phyloP scores from a whole-genome alignment of 2,797 vertebrate species.

The Cyclura pinguis region DNA sequence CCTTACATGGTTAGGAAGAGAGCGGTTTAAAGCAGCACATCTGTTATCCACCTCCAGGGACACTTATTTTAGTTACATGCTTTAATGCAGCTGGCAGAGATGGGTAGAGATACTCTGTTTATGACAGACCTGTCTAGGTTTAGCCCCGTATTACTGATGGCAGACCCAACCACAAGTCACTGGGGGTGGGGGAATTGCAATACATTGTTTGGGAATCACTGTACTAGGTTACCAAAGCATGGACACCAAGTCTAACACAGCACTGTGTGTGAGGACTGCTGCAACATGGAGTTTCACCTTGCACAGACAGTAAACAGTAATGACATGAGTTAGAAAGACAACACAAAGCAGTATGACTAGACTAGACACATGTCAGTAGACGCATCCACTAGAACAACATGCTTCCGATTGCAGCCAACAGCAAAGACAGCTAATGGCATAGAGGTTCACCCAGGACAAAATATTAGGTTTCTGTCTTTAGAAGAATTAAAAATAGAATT shows the following conservation, averaged over 20 bases:
- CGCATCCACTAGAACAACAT: slow-evolving; percentile 74
- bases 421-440: slow-evolving; percentile 61
- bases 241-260: neutral
- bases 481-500: slow-evolving; percentile 38
- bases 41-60: neutral
- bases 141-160: neutral
- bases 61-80: neutral
- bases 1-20: neutral
- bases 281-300: slow-evolving; percentile 9
- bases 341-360: slow-evolving; percentile 67
- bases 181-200: neutral
- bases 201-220: slow-evolving; percentile 34
- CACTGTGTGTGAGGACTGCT: neutral
- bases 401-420: slow-evolving; percentile 77
- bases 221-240: slow-evolving; percentile 3
- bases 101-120: neutral
- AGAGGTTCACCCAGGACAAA: slow-evolving; percentile 65
- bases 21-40: neutral
- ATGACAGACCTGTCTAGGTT: neutral
- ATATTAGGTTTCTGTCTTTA: slow-evolving; percentile 58
- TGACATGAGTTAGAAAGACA: slow-evolving; percentile 67
- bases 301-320: slow-evolving; percentile 43
- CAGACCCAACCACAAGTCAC: neutral
- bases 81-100: neutral
- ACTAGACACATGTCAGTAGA: slow-evolving; percentile 72